Evolutionary conservation across 2,113 vertebrate genomes (phyloP).

Genomic region (Bubo scandiacus): DNA sequence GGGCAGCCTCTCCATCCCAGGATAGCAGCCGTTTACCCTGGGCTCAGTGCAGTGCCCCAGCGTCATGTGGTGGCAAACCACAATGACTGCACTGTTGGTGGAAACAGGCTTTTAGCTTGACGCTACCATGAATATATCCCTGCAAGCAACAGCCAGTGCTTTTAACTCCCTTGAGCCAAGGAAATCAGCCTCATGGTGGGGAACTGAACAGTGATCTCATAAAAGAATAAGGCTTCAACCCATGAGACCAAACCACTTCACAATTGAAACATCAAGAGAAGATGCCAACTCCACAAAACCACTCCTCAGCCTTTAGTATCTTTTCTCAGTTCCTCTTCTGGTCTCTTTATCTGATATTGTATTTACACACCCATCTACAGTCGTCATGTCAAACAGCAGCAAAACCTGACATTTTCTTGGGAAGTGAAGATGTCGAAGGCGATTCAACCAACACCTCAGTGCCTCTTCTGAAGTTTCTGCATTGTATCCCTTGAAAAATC

Average conservation of each 20-base stretch:
- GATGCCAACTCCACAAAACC: background rate
- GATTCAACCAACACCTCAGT: background rate
- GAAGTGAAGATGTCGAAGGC: background rate
- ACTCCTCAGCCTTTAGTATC: background rate
- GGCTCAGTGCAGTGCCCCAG: background rate
- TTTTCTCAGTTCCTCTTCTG: background rate
- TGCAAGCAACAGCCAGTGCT: background rate
- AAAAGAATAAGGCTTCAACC: background rate
- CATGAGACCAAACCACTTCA: accelerated
- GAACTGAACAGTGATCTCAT: background rate
- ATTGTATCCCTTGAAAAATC: background rate
- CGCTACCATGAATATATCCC: background rate
- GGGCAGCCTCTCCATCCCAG: background rate
- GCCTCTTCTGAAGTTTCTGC: background rate
- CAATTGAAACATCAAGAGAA: background rate
- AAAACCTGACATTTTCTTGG: background rate
- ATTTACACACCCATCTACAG: background rate
- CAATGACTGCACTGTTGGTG: background rate
- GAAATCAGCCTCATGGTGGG: background rate
- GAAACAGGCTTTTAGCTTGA: background rate
- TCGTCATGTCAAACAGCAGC: background rate
- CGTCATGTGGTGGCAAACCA: accelerated
- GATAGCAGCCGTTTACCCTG: background rate
- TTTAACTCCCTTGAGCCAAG: background rate
- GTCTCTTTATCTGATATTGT: background rate